Evolutionary conservation across 2,888 invertebrate genomes (phyloP).

Genomic region (Polietes domitor): DNA sequence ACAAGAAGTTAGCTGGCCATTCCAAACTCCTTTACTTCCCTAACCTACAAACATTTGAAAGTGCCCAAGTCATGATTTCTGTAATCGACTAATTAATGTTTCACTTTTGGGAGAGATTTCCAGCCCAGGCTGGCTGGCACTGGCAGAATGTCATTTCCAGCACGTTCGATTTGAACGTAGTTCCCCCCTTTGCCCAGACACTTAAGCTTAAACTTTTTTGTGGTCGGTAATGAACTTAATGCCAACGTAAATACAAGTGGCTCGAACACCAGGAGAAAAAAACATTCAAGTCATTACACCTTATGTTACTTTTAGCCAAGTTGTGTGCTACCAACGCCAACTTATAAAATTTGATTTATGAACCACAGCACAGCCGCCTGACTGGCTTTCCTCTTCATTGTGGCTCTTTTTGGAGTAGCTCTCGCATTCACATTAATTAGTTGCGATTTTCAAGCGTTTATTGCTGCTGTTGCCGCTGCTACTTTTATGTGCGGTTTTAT

Average conservation of each 20-base stretch:
- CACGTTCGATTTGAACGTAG: background rate
- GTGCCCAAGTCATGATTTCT: slow-evolving; percentile 46
- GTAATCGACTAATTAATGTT: slow-evolving; percentile 45
- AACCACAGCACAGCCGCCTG: background rate
- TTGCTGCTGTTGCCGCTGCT: background rate
- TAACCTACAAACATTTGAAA: background rate
- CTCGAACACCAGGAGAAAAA: background rate
- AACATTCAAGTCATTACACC: background rate
- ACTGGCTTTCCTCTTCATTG: no score
- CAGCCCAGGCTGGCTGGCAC: background rate
- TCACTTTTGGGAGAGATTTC: slow-evolving; percentile 35
- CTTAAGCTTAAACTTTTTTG: background rate
- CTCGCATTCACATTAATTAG: background rate
- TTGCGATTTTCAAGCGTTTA: background rate
- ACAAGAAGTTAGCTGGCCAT: background rate
- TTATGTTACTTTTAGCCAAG: background rate
- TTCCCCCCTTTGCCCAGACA: background rate
- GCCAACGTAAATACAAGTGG: background rate
- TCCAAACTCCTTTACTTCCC: no score
- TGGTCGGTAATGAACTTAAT: background rate
- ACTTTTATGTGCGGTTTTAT: background rate
- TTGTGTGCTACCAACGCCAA: background rate
- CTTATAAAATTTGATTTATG: slow-evolving; percentile 5
- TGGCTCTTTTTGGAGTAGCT: background rate
- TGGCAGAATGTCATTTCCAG: background rate